These are phyloP conservation scores for Heptranchias perlo DNA, from an alignment of 2,113 vertebrate species.

Conservation along the genomic window DNA sequence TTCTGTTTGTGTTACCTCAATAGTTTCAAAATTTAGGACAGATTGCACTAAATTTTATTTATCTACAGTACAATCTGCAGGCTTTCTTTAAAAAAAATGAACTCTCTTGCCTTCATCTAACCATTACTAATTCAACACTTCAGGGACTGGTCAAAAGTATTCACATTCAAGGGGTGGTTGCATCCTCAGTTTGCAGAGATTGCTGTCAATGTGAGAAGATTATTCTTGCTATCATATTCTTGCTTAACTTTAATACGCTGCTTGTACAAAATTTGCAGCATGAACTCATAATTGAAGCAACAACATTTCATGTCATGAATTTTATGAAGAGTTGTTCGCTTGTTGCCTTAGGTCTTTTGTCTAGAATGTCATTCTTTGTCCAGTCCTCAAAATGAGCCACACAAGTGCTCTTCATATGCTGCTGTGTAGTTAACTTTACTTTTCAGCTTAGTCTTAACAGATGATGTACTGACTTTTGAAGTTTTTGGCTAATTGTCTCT, in stretches of 20 bases:
- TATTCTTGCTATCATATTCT: not conserved
- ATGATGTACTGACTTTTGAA: not conserved
- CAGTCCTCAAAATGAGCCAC: not conserved
- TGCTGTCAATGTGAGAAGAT: not conserved
- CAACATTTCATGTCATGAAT: not conserved
- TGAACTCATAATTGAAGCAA: not conserved
- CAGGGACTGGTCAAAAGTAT: not conserved
- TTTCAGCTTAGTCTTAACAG: not conserved
- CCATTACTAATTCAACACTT: constrained; percentile 18
- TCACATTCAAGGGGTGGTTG: not conserved
- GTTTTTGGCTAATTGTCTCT: not conserved
- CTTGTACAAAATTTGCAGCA: not conserved
- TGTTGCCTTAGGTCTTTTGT: not conserved
- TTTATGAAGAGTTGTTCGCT: not conserved
- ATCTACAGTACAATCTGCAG: not conserved
- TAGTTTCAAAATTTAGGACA: constrained; percentile 18
- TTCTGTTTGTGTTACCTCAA: not conserved
- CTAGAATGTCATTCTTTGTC: not conserved
- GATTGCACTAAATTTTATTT: not conserved
- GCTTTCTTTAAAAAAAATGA: constrained; percentile 5
- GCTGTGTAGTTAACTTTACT: not conserved
- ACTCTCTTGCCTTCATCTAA: not conserved
- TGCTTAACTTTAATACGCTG: not conserved
- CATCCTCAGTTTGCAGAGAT: not conserved
- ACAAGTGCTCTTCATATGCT: not conserved